Evolutionary conservation across 2,888 invertebrate genomes (phyloP), one percentile per base, ranked within the genome.

Genomic region (Slavum lentiscoides): DNA sequence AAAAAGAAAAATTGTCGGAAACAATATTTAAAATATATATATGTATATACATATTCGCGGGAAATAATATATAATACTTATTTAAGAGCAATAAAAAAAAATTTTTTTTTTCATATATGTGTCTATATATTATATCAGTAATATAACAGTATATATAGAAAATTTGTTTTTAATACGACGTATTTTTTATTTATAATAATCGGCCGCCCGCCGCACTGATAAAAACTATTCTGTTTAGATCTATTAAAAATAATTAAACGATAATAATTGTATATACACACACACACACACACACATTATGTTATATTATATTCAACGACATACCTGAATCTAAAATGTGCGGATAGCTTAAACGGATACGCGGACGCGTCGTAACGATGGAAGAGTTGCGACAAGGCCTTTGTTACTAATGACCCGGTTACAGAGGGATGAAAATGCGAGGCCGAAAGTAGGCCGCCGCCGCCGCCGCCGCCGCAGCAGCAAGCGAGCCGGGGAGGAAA

Each of bases 331-430:
- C 58, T 43, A 15, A 59, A 58, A n/a, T 2, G 62, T 64, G 70
- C 21, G 62, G 30, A 77, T 72, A 19, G 70, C 55, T n/a, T 30
- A 30, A 30, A 30, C 30, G 30, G 30, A 30, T 30, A 30, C 30
- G 30, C 30, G 30, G 30, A 30, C 30, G 30, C 30, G 30, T 4
- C 21, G 80, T 64, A 72, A 80, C 80, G 72, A 64, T n/a, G 53
- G 72, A 72, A 72, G 80, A 72, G 70, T 72, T 70, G 23, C 80
- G 64, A 72, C 80, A 72, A 80, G 64, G 55, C 58, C 62, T 80
- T 80, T 70, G 72, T 64, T 64, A 64, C 80, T 80, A 80, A 66
- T 80, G 80, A 80, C 80, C 80, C 62, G 80, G 64, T 80, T 62
- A 64, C 15, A 49, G 43, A 23, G 77, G 80, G 80, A 80, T 80